These are phyloP conservation scores for Tuberolachnus salignus DNA, from an alignment of 2,888 invertebrate genomes.

Conservation along the genomic window DNA sequence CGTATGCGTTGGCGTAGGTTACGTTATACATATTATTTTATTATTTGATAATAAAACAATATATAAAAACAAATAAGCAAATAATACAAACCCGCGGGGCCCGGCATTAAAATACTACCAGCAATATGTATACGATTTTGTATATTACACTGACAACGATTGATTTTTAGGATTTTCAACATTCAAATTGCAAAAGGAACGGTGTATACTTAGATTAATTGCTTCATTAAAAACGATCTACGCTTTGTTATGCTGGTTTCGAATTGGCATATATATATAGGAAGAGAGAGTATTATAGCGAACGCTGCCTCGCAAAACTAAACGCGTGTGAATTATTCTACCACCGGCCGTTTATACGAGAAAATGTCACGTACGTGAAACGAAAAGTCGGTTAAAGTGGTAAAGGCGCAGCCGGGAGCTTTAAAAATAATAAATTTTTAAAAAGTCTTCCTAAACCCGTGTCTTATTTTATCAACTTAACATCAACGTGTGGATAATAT, in stretches of 20 bases:
- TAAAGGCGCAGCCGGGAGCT: neutral
- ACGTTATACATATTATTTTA: too few species aligned
- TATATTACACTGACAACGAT: neutral
- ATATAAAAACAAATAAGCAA: too few species aligned
- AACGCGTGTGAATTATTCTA: neutral
- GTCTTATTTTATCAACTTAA: neutral
- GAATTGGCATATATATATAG: neutral
- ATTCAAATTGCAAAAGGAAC: neutral
- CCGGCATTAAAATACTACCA: too few species aligned
- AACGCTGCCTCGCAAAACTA: neutral
- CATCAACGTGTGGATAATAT: neutral
- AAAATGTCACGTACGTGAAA: slow-evolving; percentile 31
- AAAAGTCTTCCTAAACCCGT: neutral
- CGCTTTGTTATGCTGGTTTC: neutral
- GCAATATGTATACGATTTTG: too few species aligned
- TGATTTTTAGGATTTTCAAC: neutral
- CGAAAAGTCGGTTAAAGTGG: slow-evolving; percentile 23
- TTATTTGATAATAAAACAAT: too few species aligned
- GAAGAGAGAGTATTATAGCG: neutral
- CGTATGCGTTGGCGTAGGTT: too few species aligned
- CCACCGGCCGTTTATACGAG: neutral
- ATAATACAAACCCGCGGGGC: too few species aligned
- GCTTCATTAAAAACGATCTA: neutral
- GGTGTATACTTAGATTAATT: neutral
- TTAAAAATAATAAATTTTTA: slow-evolving; percentile 23